Conservation (phyloP, 2,113 vertebrate species). For the Cynoglossus semilaevis region DNA sequence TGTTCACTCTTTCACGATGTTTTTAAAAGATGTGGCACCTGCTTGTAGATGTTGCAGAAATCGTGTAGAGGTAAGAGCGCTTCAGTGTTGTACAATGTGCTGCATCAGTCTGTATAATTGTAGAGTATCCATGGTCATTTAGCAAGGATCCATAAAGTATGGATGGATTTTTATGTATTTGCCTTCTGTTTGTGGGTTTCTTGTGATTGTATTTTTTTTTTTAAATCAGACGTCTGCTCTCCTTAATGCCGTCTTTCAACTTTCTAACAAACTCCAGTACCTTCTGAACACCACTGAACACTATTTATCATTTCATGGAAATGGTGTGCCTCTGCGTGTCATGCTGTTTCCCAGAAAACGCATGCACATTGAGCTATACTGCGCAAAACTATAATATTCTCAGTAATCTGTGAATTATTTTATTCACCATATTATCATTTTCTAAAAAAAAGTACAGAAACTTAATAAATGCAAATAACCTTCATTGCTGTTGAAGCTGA, state of each 20-base stretch:
- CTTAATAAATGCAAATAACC: background rate
- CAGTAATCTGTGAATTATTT: background rate
- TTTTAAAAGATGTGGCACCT: conserved; percentile 68
- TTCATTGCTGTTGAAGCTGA: background rate
- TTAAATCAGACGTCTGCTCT: background rate
- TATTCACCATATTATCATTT: background rate
- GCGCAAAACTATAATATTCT: background rate
- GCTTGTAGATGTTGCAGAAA: conserved; percentile 76
- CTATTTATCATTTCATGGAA: conserved; percentile 7
- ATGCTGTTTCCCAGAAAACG: conserved; percentile 1
- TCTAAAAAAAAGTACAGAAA: background rate
- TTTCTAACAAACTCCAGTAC: background rate
- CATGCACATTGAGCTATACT: background rate
- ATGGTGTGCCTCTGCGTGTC: conserved; percentile 5
- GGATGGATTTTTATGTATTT: background rate
- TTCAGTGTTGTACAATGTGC: background rate
- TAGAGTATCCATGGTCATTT: background rate
- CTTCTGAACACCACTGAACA: background rate
- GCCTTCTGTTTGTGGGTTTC: background rate
- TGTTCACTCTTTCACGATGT: conserved; percentile 55
- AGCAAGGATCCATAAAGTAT: background rate
- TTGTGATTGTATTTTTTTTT: background rate
- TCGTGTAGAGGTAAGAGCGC: conserved; percentile 73
- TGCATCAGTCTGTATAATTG: background rate
- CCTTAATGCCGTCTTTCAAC: background rate